Base-by-base conservation (phyloP, 2,888 invertebrate genomes). In the Notodonta ziczac region DNA sequence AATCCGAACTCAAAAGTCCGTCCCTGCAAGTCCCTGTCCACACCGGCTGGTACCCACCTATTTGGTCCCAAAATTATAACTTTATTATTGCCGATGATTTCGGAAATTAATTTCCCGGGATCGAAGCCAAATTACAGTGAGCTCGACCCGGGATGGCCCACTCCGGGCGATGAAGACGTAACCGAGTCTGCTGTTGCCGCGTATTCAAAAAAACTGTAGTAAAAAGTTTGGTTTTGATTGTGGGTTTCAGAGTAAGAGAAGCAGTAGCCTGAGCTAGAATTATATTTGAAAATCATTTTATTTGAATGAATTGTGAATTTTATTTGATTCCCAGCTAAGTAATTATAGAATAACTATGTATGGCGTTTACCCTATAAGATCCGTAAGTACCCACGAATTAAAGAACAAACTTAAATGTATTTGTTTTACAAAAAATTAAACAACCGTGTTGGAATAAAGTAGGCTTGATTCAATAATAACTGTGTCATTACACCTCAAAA, bases 51-150 rank as follows among this genome's bases (percentile, higher is more conserved):
- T 86, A 86, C 86, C 75, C 73, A 68, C 68, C 82, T 84, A 89
- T 90, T 91, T 87, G 79, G 82, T 82, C 82, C 79, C 76, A 86
- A 89, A 93, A 91, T 93, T 92, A 93, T 91, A 86, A 90, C 90
- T 92, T 93, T 89, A 88, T 92, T 91, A 91, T 88, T 85, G 87
- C 83, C 80, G 82, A 88, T 85, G 90, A 91, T 90, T 92, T 90
- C 74, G 84, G 70, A 89, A 92, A 93, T 93, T 93, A 93, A 93
- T 93, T 93, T 91, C 90, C 84, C 81, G 82, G 88, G 89, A 91
- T 89, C 88, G 89, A 77, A 75, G 66, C 75, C 70, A 92, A 93
- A 93, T 93, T 92, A 87, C 83, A 88, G 84, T 75, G 81, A 79
- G 77, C 78, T 74, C 70, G 73, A 69, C 65, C 55, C 63, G 57